Evolutionary conservation across 2,888 invertebrate genomes (phyloP).

Genomic region (Trileptium ribeirensis): DNA sequence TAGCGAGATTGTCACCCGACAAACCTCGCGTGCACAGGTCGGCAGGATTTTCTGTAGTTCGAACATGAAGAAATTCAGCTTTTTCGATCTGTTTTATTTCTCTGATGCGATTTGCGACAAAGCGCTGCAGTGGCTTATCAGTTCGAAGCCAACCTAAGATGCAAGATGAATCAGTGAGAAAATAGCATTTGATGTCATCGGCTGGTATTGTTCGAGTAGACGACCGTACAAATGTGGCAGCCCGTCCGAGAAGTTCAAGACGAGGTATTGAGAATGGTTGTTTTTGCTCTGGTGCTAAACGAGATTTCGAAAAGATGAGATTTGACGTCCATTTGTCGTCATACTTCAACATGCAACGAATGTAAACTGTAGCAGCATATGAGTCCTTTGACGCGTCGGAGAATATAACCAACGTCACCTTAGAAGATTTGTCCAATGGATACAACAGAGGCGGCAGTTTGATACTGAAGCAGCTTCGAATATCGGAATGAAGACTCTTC

Average conservation of each 20-base stretch:
- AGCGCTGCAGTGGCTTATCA: neutral
- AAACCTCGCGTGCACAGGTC: neutral
- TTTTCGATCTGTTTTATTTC: neutral
- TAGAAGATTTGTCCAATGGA: neutral
- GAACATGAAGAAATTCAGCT: neutral
- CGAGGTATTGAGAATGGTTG: neutral
- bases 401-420: neutral
- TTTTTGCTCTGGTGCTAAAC: neutral
- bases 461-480: neutral
- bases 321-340: neutral
- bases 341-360: neutral
- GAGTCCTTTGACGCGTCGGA: neutral
- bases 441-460: neutral
- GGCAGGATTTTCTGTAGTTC: neutral
- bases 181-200: neutral
- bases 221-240: neutral
- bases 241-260: neutral
- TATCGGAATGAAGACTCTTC: neutral
- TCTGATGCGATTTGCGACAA: neutral
- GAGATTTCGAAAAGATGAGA: conserved; percentile 1
- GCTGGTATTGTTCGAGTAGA: too few relatives aligned
- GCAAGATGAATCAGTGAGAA: neutral
- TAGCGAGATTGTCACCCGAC: conserved; percentile 15
- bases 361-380: neutral
- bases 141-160: neutral